Percentiles rank a stretch among this genome's conserved stretches.
Evolutionary conservation across 2,888 invertebrate species (phyloP).

Genomic region (Tenthredo notha): DNA sequence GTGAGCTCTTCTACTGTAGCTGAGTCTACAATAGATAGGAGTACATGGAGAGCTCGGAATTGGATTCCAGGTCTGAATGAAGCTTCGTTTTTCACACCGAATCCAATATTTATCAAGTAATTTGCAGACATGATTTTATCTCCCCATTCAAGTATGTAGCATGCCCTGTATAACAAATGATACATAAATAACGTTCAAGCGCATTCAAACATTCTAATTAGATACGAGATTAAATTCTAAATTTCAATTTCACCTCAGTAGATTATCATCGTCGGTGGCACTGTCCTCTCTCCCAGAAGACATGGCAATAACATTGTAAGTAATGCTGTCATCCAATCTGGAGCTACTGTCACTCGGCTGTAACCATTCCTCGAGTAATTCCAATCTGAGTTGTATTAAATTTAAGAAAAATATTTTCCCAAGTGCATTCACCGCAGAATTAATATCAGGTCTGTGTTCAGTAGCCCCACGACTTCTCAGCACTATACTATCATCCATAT

Average conservation of each 20-base stretch:
- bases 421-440: constrained; percentile 78
- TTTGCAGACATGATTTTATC: constrained; percentile 68
- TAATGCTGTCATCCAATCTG: constrained; percentile 66
- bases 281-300: constrained; percentile 55
- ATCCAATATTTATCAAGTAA: constrained; percentile 72
- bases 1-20: constrained; percentile 69
- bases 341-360: constrained; percentile 62
- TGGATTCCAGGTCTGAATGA: constrained; percentile 68
- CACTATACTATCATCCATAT: constrained; percentile 79
- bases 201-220: background rate
- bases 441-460: constrained; percentile 77
- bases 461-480: constrained; percentile 71
- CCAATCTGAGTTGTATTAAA: constrained; percentile 72
- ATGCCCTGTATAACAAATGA: constrained; percentile 67
- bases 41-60: constrained; percentile 73
- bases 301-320: constrained; percentile 62
- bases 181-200: constrained; percentile 45
- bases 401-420: constrained; percentile 77
- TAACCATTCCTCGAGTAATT: constrained; percentile 77
- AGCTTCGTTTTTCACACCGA: constrained; percentile 63
- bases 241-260: constrained; percentile 63
- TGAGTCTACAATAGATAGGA: constrained; percentile 69
- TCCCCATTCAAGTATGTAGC: constrained; percentile 73
- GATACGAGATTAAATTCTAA: background rate
- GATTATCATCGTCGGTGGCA: constrained; percentile 66